Base-by-base conservation (phyloP, 2,888 invertebrate species). In the Coelogynopora nodosa region DNA sequence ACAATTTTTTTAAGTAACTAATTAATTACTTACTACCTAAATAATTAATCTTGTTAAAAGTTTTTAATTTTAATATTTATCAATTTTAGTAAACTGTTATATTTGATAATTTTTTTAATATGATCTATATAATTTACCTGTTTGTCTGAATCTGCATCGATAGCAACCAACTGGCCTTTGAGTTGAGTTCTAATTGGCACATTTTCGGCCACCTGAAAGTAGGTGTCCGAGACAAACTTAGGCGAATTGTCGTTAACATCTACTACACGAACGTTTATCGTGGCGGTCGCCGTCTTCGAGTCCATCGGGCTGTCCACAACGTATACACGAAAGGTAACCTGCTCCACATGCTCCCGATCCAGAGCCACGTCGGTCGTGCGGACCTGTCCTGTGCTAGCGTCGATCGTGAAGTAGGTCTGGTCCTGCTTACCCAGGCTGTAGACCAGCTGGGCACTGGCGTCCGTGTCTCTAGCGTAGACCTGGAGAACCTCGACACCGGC, bases 321-420 rank as follows among this genome's bases (percentile, higher is more conserved):
- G 18, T 49, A 49, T 5, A 49, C 49, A 13, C 49, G 49, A 18
- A 49, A 49, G 10, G 5, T 49, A 5, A 49, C 49, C 5, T 49
- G 49, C 31, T 84, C 84, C 27, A 84, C 67, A 1, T 1, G 30
- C 49, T 84, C 84, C 27, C 84, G 30, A 84, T 84, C 84, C 10
- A 84, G 67, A 74, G 18, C 0, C 27, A 30, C n/a, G 0, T 2
- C 23, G 30, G 49, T 49, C 27, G 84, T 31, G 30, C 49, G 30
- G 26, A 84, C 27, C n/a, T 29, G 0, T 74, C 84, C 84, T 18
- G 84, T 84, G 2, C 27, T 31, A 1, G 84, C 18, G 31, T 84
- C 31, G 2, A 84, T 84, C 23, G 84, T 30, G 31, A 84, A 84
- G 27, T 84, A 84, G 1, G 1, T 49, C 30, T 84, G 30, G 2